These are phyloP conservation scores for Osmoderma eremita DNA, from an alignment of 2,888 invertebrate genomes.

Conservation along the genomic window DNA sequence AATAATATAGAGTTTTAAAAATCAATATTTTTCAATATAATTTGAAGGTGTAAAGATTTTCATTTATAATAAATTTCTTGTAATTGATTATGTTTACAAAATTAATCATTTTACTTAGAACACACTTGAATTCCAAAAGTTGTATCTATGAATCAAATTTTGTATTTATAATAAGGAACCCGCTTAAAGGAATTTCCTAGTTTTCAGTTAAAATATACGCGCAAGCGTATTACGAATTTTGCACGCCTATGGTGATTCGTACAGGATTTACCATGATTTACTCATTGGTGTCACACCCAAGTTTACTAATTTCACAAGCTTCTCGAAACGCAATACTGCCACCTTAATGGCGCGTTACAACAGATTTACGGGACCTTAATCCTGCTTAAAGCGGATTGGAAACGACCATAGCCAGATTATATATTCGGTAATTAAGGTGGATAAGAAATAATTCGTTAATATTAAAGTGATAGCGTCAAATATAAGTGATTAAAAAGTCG, in stretches of 20 bases:
- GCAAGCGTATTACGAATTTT: slow-evolving; percentile 26
- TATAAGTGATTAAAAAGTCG: neutral
- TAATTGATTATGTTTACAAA: too few relatives aligned
- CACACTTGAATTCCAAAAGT: too few relatives aligned
- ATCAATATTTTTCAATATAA: too few relatives aligned
- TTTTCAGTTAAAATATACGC: slow-evolving; percentile 19
- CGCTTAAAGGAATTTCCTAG: neutral
- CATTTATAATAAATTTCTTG: too few relatives aligned
- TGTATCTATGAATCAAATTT: slow-evolving; percentile 1
- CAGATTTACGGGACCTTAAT: neutral
- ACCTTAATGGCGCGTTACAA: neutral
- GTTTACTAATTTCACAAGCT: slow-evolving; percentile 32
- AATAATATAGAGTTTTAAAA: too few relatives aligned
- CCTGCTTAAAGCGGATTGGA: neutral
- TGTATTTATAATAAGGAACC: neutral
- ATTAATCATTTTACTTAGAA: too few relatives aligned
- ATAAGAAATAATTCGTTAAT: neutral
- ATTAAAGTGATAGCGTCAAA: neutral
- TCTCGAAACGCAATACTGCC: slow-evolving; percentile 4
- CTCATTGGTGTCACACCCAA: slow-evolving; percentile 34
- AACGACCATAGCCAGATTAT: neutral
- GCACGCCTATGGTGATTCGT: slow-evolving; percentile 31
- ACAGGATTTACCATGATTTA: slow-evolving; percentile 31
- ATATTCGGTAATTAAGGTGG: neutral
- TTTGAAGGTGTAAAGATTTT: too few relatives aligned